phyloP scores from a whole-genome alignment of 2,113 vertebrate genomes.

The Oostethus manadensis region DNA sequence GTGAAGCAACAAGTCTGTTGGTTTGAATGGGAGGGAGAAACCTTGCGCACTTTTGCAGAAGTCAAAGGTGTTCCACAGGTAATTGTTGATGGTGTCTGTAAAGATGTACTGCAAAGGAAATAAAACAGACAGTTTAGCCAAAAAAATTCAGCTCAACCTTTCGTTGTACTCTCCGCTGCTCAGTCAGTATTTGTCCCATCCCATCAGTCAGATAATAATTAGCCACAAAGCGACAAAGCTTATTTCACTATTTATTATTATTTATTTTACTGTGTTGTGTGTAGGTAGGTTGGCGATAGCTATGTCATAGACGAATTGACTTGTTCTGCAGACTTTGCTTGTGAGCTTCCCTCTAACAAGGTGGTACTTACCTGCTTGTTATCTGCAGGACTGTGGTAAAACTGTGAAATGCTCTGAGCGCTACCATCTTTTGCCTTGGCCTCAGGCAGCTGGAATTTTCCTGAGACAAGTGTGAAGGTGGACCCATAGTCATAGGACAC shows the following conservation, averaged over 20 bases:
- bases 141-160: background rate
- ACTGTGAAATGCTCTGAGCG: slow-evolving; percentile 86
- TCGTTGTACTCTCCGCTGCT: too few relatives aligned
- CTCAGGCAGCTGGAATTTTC: slow-evolving; percentile 72
- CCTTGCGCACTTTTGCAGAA: slow-evolving; percentile 85
- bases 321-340: background rate
- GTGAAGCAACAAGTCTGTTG: slow-evolving; percentile 89
- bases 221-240: too few relatives aligned
- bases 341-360: background rate
- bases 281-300: too few relatives aligned
- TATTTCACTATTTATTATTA: too few relatives aligned
- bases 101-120: slow-evolving; percentile 83
- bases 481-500: slow-evolving; percentile 92
- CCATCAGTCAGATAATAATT: too few relatives aligned
- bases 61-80: slow-evolving; percentile 91
- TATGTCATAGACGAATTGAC: too few relatives aligned
- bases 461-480: slow-evolving; percentile 80
- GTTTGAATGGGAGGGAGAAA: slow-evolving; percentile 86
- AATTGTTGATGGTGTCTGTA: slow-evolving; percentile 81
- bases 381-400: slow-evolving; percentile 95
- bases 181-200: too few relatives aligned
- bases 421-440: slow-evolving; percentile 61
- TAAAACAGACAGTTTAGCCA: background rate
- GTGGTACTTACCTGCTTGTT: slow-evolving; percentile 82
- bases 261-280: too few relatives aligned